A percentile compares a stretch with the other conserved stretches of the same genome.
phyloP scores from a whole-genome alignment of 2,113 vertebrate genomes.

The Morone chrysops region DNA sequence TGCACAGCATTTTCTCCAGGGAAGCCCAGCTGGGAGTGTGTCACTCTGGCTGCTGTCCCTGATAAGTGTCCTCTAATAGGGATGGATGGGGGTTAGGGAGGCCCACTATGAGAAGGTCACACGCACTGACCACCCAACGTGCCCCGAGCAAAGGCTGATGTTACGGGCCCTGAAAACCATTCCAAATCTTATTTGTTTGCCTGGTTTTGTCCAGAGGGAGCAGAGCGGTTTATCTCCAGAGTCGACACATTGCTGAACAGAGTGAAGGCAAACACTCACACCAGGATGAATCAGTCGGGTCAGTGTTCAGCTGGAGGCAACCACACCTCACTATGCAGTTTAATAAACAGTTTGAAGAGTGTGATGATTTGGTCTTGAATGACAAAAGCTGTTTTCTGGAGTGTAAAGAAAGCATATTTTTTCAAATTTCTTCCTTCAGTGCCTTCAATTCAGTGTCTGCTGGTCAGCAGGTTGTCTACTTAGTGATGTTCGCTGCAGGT shows the following conservation, averaged over 20 bases:
- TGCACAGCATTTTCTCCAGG: conserved; percentile 69
- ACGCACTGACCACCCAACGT: conserved; percentile 72
- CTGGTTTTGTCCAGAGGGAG: conserved; percentile 40
- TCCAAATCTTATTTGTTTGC: conserved; percentile 67
- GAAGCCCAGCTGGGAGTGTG: conserved; percentile 71
- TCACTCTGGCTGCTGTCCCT: conserved; percentile 72
- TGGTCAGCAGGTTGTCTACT: conserved; percentile 10
- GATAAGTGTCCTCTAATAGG: conserved; percentile 81
- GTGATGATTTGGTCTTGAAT: conserved; percentile 3
- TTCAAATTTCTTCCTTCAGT: neutral
- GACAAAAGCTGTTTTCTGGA: neutral
- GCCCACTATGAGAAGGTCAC: conserved; percentile 76
- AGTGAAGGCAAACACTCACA: conserved; percentile 32
- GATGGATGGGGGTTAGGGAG: conserved; percentile 75
- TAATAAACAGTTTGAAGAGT: conserved; percentile 20
- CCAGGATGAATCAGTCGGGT: neutral
- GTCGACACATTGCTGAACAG: conserved; percentile 8
- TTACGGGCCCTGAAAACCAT: conserved; percentile 59
- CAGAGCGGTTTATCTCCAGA: conserved; percentile 39
- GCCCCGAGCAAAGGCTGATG: conserved; percentile 64
- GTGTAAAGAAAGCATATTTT: neutral
- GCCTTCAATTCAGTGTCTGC: neutral
- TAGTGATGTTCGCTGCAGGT: conserved; percentile 1
- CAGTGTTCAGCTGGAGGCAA: conserved; percentile 15
- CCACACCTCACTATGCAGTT: neutral